Evolutionary conservation across 2,888 invertebrate species (phyloP), one percentile per base, ranked within the genome.

Genomic region (Busseola fusca): DNA sequence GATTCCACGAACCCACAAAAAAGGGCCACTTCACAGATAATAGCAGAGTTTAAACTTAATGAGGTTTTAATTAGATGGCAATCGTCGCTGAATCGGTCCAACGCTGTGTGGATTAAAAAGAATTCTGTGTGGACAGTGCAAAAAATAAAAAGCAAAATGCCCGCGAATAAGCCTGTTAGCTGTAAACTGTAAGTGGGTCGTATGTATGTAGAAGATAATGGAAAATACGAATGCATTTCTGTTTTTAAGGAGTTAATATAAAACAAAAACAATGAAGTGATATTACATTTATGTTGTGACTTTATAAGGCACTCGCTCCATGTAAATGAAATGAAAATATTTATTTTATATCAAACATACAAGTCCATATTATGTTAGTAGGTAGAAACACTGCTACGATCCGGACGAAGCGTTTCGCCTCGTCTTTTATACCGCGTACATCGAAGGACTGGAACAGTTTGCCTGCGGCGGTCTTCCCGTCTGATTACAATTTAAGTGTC

Each of bases 51-150:
- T 77, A 69, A 80, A 76, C 71, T 72, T 84, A 83, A 82, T 86
- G 79, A 80, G 75, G 60, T 78, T 82, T 79, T 86, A 86, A 84
- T 84, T 82, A 82, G 76, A 79, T 52, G 52, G 71, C 74, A 76
- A 84, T 75, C 67, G 60, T 42, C 50, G 74, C 63, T 66, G 83
- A 79, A 68, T 74, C 69, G 45, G 59, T 67, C 69, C 69, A 30
- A 60, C 62, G 69, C 66, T 67, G 34, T 72, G 83, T 67, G 74
- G 69, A 83, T 80, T 68, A 83, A 83, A 79, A 83, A 58, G 69
- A 64, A 65, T 74, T 70, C 65, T 58, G 84, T 72, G 81, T 58
- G 81, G 81, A 72, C 77, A 76, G 69, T 37, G 12, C 25, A 68
- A 75, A 80, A 81, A 80, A 70, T 25, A n/a, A 48, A 45, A 60